These are phyloP conservation scores for Pyrrhia umbra DNA, from an alignment of 2,888 invertebrate species.

Conservation along the genomic window DNA sequence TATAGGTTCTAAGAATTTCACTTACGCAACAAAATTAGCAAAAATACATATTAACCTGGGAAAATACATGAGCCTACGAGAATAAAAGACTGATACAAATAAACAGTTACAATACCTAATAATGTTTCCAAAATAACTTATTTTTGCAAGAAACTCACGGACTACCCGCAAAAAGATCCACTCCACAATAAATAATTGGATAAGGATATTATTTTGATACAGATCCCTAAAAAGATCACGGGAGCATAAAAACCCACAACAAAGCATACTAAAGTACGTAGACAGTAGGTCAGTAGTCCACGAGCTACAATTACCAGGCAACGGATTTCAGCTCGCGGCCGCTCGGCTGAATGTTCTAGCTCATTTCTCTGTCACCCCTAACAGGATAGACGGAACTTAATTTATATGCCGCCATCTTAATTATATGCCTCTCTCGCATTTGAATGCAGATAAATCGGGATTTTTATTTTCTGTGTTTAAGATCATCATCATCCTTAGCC, in stretches of 20 bases:
- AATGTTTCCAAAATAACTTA: background rate
- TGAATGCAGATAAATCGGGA: slow-evolving; percentile 36
- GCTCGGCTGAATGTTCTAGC: slow-evolving; percentile 66
- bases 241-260: slow-evolving; percentile 5
- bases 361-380: slow-evolving; percentile 64
- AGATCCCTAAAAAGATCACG: background rate
- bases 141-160: background rate
- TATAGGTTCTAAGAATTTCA: slow-evolving; percentile 5
- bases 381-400: slow-evolving; percentile 59
- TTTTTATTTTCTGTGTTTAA: slow-evolving; percentile 22
- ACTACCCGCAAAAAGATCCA: background rate
- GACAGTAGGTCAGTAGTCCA: slow-evolving; percentile 35
- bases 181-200: slow-evolving; percentile 9
- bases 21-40: slow-evolving; percentile 6
- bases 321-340: slow-evolving; percentile 61
- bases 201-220: slow-evolving; percentile 2
- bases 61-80: background rate
- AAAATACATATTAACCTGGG: slow-evolving; percentile 6
- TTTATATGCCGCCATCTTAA: slow-evolving; percentile 60
- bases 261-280: slow-evolving; percentile 19
- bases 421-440: slow-evolving; percentile 37
- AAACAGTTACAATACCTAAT: background rate
- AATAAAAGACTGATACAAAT: background rate
- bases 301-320: slow-evolving; percentile 68
- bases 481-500: too few species aligned